Base-by-base conservation (phyloP, 2,797 vertebrate species). In the Decapterus maruadsi region DNA sequence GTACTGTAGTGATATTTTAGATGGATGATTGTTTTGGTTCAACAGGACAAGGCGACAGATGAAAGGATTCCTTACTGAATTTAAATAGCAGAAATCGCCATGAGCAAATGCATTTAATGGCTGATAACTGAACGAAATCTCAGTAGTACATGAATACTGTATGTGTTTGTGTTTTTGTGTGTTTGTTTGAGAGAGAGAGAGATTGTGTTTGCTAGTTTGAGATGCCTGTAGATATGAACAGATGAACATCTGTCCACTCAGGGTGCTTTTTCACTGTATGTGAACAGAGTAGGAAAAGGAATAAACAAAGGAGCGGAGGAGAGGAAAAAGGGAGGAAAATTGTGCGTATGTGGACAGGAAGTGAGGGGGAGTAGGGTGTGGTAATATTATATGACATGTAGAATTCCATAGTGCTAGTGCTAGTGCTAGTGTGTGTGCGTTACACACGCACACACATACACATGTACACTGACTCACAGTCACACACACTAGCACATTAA, bases 291-390 rank as follows among this genome's bases (percentile, higher is more conserved):
- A 45, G 8, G 6, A 71, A 60, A 40, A 40, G 38, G 38, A 40
- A 40, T 36, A 36, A 36, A 36, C 34, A 12, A 12, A 40, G 40
- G 40, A 42, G 4, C 9, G 9, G 14, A 67, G 20, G 26, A 42
- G 46, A 8, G 8, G 16, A 36, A 34, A 1, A 51, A 63, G 42
- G 65, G 38, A 53, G 61, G 45, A 50, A 31, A 50, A 26, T 53
- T 3, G 1, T 70, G 60, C 29, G 50, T 56, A n/a, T 63, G 40
- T 62, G 58, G 61, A 73, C 77, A 70, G 77, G 80, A 89, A 81
- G 34, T 72, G 68, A 74, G 74, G 77, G 72, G 71, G 66, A 45
- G 29, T 58, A 77, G 45, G 69, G 45, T 71, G 50, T 40, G 61
- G 62, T 71, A 50, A 75, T 9, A 22, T 26, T 38, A 68, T 38